Evolutionary conservation across 2,888 invertebrate genomes (phyloP).

Genomic region (Hemithea aestivaria): DNA sequence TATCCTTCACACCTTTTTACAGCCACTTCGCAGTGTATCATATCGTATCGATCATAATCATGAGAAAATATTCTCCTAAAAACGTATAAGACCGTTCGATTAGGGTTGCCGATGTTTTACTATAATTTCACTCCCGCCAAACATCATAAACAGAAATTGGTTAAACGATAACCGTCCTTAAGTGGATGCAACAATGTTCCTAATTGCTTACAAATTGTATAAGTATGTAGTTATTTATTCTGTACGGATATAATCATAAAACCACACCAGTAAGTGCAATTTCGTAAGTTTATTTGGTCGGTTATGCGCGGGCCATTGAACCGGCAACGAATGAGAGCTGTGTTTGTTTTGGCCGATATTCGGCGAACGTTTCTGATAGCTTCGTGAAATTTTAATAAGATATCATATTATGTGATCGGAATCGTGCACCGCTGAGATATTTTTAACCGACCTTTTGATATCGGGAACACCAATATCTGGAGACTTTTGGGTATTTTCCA

Average conservation of each 20-base stretch:
- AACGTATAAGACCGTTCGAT: conserved; percentile 43
- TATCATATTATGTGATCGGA: conserved; percentile 18
- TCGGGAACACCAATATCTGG: background rate
- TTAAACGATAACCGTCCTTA: conserved; percentile 20
- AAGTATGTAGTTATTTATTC: conserved; percentile 32
- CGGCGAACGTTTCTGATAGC: conserved; percentile 13
- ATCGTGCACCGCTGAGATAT: conserved; percentile 6
- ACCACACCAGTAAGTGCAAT: conserved; percentile 38
- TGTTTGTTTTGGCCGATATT: conserved; percentile 39
- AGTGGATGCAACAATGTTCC: conserved; percentile 19
- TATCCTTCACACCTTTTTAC: conserved; percentile 36
- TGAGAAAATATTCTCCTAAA: conserved; percentile 39
- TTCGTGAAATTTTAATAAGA: conserved; percentile 20
- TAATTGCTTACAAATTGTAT: conserved; percentile 25
- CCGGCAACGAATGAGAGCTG: conserved; percentile 31
- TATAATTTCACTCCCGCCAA: conserved; percentile 29
- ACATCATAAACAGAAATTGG: conserved; percentile 17
- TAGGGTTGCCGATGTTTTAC: conserved; percentile 36
- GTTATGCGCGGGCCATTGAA: conserved; percentile 38
- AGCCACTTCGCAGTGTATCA: conserved; percentile 40
- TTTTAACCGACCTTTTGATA: conserved; percentile 3
- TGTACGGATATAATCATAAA: conserved; percentile 38
- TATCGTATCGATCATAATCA: conserved; percentile 39
- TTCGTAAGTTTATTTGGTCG: conserved; percentile 41
- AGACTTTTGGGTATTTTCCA: background rate